Percentiles rank a stretch among this genome's conserved stretches.
Conservation (phyloP, 2,113 vertebrate species). For the Heteronetta atricapilla region DNA sequence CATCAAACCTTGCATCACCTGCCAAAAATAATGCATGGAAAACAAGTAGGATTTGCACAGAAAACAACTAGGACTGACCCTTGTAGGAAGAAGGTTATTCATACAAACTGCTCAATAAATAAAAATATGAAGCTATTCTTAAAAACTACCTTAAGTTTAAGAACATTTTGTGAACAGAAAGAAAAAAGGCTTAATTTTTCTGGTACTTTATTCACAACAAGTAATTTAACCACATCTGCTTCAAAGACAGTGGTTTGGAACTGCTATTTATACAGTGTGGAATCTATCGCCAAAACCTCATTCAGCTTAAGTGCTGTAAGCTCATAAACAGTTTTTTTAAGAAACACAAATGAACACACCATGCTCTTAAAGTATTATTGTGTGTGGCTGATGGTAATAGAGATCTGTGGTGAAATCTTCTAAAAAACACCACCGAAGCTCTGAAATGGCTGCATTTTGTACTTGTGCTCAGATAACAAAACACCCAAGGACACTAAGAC, state of each 20-base stretch:
- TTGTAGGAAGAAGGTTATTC: background rate
- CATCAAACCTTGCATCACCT: background rate
- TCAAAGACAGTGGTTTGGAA: conserved; percentile 8
- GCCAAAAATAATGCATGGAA: background rate
- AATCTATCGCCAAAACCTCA: background rate
- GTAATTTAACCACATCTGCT: background rate
- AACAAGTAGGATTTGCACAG: background rate
- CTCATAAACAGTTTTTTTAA: background rate
- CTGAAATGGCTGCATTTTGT: background rate
- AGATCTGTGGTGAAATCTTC: background rate
- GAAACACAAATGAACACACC: background rate
- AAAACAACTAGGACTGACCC: background rate
- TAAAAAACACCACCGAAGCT: background rate
- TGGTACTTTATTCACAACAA: background rate
- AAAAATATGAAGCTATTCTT: background rate
- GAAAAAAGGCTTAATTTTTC: background rate
- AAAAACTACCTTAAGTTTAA: background rate
- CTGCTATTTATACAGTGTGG: background rate
- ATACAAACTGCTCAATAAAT: background rate
- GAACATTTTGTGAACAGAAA: background rate
- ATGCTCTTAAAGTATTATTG: background rate
- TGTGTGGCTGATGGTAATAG: background rate
- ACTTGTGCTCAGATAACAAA: background rate
- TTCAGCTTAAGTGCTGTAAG: background rate
- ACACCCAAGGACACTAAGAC: background rate